Evolutionary conservation across 1,140 invertebrate species (phyloP).

Genomic region (Cydia pomonella): DNA sequence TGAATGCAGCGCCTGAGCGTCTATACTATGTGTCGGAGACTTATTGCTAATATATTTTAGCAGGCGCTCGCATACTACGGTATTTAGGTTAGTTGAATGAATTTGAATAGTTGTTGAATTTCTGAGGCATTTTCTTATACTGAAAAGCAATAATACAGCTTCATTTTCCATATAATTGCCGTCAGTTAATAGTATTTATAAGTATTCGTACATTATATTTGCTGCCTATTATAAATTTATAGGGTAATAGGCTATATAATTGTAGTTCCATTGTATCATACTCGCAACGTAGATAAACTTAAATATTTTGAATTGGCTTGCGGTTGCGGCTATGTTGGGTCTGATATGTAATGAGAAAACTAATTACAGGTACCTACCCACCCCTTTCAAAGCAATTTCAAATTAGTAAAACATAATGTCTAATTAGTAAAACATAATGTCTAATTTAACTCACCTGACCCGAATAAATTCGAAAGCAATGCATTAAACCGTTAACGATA

Average conservation of each 20-base stretch:
- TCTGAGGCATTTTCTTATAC: background rate
- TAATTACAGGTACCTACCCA: too few species aligned
- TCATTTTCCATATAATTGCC: background rate
- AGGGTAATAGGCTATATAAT: background rate
- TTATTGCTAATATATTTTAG: slow-evolving; percentile 33
- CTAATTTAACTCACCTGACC: background rate
- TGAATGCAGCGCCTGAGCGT: slow-evolving; percentile 21
- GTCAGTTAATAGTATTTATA: too few species aligned
- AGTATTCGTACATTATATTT: too few species aligned
- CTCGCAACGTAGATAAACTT: background rate
- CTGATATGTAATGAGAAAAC: slow-evolving; percentile 1
- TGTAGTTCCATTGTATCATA: background rate
- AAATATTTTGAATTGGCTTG: background rate
- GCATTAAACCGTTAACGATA: too few species aligned
- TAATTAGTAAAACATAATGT: background rate
- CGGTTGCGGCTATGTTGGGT: background rate
- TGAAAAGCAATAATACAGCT: background rate
- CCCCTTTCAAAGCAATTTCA: too few species aligned
- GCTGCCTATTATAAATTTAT: background rate
- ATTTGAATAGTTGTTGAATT: background rate
- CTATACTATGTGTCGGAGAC: slow-evolving; percentile 19
- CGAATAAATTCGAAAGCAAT: background rate
- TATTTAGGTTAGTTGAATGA: too few species aligned
- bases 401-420: too few species aligned
- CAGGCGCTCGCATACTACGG: background rate